Evolutionary conservation across 2,797 vertebrate genomes (phyloP), one percentile per base, ranked within the genome.

Genomic region (Fundulus diaphanus): DNA sequence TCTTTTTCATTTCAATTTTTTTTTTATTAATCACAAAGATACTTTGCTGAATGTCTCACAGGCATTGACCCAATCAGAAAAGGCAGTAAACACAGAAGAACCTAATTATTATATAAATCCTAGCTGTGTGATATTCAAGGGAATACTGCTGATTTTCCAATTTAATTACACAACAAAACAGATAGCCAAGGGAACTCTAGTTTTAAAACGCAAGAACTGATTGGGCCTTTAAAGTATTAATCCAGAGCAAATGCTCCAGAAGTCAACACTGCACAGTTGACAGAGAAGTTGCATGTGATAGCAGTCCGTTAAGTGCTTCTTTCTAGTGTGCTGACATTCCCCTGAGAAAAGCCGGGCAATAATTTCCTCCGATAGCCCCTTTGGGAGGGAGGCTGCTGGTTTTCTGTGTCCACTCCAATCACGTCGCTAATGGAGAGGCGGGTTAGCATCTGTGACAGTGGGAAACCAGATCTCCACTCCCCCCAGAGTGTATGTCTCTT

Each of bases 371-470:
- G 92, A 93, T 91, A 88, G 91, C 83, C 84, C 93, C 92, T 77
- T 78, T 90, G 92, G 92, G 92, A 93, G 85, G 59, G 27, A 77
- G 82, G 83, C 88, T 89, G 87, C 86, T 87, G 91, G 91, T 92
- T 92, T 92, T 93, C 92, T 91, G 54, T 92, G 92, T 94, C 93
- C 92, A 90, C 89, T 93, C 92, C 92, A 91, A 94, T 93, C 92
- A 94, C 89, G 85, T 87, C 89, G 84, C 90, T 93, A 92, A 93
- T 94, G 90, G 92, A 93, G 92, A 93, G 91, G 88, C 82, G 88
- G 88, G 88, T 91, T 92, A 92, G 93, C 92, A 93, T 93, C 91
- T 93, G 92, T 93, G 93, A 92, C 90, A 90, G 92, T 87, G 89
- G 90, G 92, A 92, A 93, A 93, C 90, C 88, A 90, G 91, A 93